A percentile compares a stretch with the other conserved stretches of the same genome.
Evolutionary conservation across 2,888 invertebrate species (phyloP).

Genomic region (Amphiduros pacificus): DNA sequence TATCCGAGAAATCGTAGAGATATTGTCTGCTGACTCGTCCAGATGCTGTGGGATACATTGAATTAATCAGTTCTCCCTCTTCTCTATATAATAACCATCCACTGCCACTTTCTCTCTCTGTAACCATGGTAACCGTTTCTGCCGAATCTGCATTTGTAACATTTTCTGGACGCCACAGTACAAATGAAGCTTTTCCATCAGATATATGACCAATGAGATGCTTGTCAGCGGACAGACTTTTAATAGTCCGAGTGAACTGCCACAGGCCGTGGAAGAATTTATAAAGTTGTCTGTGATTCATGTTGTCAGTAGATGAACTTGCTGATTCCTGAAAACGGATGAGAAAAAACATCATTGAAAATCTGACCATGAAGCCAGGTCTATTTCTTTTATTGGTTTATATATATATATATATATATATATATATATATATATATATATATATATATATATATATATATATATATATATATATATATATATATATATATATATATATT

Average conservation of each 20-base stretch:
- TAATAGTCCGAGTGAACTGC: background rate
- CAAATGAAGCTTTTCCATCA: constrained; percentile 4
- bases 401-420: constrained; percentile 10
- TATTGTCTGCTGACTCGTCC: constrained; percentile 4
- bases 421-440: background rate
- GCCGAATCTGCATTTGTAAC: background rate
- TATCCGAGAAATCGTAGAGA: background rate
- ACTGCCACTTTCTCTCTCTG: background rate
- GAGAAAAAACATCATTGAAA: too few species aligned
- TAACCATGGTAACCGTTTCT: background rate
- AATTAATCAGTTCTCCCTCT: background rate
- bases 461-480: constrained; percentile 3
- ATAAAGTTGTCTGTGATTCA: background rate
- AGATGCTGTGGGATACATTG: background rate
- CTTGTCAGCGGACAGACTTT: background rate
- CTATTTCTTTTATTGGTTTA: too few species aligned
- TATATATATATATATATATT: background rate
- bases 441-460: background rate
- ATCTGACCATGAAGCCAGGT: too few species aligned
- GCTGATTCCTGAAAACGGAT: too few species aligned
- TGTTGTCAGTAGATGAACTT: too few species aligned
- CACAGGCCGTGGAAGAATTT: background rate
- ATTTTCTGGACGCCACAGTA: background rate
- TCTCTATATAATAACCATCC: constrained; percentile 3
- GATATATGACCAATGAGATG: background rate